Percentiles rank a stretch among this genome's conserved stretches.
phyloP scores from a whole-genome alignment of 1,140 invertebrate species.

The Globodera rostochiensis region DNA sequence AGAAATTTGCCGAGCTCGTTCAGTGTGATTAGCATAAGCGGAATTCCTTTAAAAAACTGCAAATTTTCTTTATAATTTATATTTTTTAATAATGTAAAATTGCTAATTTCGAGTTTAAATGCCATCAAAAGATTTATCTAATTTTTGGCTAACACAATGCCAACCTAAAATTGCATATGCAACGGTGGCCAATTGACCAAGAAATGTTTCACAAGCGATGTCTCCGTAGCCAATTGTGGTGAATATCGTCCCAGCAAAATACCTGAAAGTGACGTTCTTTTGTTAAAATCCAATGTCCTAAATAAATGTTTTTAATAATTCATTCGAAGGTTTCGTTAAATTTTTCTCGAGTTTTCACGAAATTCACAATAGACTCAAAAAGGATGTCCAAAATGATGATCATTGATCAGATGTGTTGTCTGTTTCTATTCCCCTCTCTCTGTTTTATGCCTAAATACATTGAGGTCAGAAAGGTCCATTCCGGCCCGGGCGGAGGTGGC shows the following conservation, averaged over 20 bases:
- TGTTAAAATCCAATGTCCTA: no score
- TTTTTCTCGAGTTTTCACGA: no score
- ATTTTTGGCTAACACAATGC: not conserved
- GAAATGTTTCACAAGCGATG: slow-evolving; percentile 87
- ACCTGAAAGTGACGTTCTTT: slow-evolving; percentile 12
- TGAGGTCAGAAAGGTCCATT: slow-evolving; percentile 50
- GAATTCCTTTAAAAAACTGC: slow-evolving; percentile 87
- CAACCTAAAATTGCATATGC: slow-evolving; percentile 87
- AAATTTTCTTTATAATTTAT: slow-evolving; percentile 66
- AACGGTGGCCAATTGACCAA: slow-evolving; percentile 89
- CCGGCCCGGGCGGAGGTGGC: slow-evolving; percentile 21
- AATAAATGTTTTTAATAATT: no score
- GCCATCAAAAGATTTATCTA: not conserved
- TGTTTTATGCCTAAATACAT: slow-evolving; percentile 18
- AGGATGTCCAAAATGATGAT: no score
- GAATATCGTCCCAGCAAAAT: slow-evolving; percentile 61
- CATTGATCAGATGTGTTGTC: no score
- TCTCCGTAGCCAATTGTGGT: slow-evolving; percentile 80
- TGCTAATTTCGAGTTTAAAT: not conserved
- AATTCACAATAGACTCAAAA: no score
- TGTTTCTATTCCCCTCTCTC: no score
- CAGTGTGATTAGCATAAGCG: slow-evolving; percentile 87
- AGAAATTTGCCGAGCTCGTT: slow-evolving; percentile 93
- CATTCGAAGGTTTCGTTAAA: no score
- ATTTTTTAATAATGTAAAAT: not conserved